These are phyloP conservation scores for Trogon surrucura DNA, from an alignment of 2,113 vertebrate species.

Conservation along the genomic window DNA sequence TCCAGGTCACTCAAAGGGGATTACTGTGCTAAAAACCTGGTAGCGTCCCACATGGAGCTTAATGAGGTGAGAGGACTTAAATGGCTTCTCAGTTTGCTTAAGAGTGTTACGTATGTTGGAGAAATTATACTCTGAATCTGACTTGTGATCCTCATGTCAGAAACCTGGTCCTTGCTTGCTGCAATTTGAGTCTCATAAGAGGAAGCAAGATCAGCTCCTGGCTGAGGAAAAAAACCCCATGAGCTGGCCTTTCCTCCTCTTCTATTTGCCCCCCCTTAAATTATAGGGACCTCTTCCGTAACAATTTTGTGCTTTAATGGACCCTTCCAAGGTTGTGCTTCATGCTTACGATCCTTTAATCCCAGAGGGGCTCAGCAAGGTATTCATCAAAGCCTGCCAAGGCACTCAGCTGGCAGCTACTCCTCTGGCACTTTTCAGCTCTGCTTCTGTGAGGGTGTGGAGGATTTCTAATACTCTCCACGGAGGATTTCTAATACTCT, in stretches of 20 bases:
- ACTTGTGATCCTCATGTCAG: neutral
- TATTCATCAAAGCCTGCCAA: neutral
- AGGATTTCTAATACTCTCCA: too few relatives aligned
- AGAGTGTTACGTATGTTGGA: neutral
- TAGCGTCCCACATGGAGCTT: neutral
- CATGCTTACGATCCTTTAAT: neutral
- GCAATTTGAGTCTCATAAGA: neutral
- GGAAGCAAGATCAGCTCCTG: neutral
- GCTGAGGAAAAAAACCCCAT: neutral
- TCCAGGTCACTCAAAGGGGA: neutral
- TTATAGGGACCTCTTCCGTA: neutral
- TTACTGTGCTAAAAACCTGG: neutral
- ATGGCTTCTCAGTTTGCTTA: neutral
- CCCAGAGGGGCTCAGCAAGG: neutral
- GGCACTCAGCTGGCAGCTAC: neutral
- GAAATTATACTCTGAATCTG: neutral
- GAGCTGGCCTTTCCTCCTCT: neutral
- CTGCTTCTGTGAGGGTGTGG: rapidly evolving
- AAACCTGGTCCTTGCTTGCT: neutral
- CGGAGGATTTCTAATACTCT: neutral
- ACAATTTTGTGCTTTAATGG: neutral
- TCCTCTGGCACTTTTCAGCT: neutral
- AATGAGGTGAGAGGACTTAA: neutral
- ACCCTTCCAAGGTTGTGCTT: neutral
- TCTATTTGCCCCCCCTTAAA: neutral